Conservation (phyloP, 1,140 invertebrate genomes). For the Coenobita brevimanus region DNA sequence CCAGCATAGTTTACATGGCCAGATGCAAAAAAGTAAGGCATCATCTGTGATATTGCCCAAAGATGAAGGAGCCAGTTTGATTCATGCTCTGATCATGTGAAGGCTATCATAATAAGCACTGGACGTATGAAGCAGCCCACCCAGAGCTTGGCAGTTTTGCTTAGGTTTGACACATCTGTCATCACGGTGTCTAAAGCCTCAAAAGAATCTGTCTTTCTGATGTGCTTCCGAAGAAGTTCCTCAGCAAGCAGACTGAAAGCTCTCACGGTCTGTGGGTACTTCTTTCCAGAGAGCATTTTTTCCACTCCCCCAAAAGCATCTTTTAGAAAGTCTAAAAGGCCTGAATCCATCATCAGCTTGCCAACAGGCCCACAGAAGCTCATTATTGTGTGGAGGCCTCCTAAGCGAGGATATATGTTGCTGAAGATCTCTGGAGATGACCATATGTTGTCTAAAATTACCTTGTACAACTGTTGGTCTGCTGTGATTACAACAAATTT, state of each 20-base stretch:
- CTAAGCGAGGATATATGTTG: constrained; percentile 1
- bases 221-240: constrained; percentile 11
- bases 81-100: neutral
- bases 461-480: no score
- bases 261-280: no score
- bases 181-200: neutral
- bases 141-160: no score
- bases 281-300: no score
- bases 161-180: neutral
- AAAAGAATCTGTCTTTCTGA: neutral
- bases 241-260: no score
- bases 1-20: no score
- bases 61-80: constrained; percentile 13
- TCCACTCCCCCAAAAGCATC: neutral
- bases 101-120: neutral
- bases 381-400: constrained; percentile 9
- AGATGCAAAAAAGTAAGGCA: no score
- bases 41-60: neutral
- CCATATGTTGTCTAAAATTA: neutral
- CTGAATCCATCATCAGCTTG: neutral
- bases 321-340: neutral
- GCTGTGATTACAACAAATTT: constrained; percentile 3
- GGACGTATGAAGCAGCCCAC: neutral
- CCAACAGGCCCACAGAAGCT: neutral
- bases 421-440: neutral